These are phyloP conservation scores for Oriolus oriolus DNA, from an alignment of 2,113 vertebrate species.

Conservation along the genomic window DNA sequence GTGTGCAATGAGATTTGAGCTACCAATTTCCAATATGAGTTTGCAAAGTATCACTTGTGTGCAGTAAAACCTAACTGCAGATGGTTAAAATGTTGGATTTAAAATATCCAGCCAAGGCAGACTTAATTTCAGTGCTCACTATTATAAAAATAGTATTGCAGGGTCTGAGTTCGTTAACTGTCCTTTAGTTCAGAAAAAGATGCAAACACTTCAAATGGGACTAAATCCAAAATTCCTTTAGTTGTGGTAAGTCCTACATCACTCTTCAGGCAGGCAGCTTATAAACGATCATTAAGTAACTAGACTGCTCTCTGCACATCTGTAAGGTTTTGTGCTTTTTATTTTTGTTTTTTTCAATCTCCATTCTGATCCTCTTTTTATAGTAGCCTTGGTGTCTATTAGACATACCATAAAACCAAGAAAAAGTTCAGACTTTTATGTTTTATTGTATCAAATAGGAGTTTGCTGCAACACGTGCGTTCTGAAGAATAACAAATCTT, in stretches of 20 bases:
- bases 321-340: not conserved
- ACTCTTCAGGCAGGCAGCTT: not conserved
- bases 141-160: not conserved
- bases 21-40: not conserved
- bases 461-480: rapidly evolving
- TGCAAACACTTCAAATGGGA: not conserved
- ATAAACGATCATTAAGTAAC: not conserved
- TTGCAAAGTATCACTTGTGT: not conserved
- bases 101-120: not conserved
- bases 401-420: not conserved
- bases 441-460: not conserved
- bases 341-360: not conserved
- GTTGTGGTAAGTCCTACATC: not conserved
- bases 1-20: not conserved
- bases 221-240: not conserved
- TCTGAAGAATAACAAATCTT: not conserved
- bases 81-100: not conserved
- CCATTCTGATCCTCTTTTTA: not conserved
- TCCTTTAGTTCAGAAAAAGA: not conserved
- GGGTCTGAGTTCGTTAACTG: not conserved
- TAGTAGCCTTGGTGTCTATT: not conserved
- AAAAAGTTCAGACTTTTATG: not conserved
- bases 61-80: not conserved
- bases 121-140: not conserved
- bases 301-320: not conserved